Base-by-base conservation (phyloP, 2,113 vertebrate genomes). In the Chaetodon trifascialis region DNA sequence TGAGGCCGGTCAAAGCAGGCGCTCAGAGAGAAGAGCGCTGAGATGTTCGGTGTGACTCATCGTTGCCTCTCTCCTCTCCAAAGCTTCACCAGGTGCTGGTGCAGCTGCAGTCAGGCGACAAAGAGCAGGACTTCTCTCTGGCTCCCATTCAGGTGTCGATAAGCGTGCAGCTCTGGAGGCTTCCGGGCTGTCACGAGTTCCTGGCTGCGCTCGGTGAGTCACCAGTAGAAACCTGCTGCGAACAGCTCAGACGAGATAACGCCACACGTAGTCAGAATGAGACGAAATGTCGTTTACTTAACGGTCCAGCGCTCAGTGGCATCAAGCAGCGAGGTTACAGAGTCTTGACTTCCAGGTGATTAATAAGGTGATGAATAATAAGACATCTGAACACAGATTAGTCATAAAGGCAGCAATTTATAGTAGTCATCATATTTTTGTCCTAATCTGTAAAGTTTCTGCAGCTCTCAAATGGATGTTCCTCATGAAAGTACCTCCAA, bases 11-110 rank as follows among this genome's bases (percentile, higher is more conserved):
- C 38, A 34, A 10, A 30, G 36, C 44, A 36, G 54, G 7, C 55
- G 3, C 42, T 69, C 58, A 54, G 3, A 52, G 34, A 67, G 44
- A 6, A 60, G 23, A 36, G 55, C 63, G 11, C 62, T 11, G 11
- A 34, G 16, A n/a, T n/a, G n/a, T n/a, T n/a, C n/a, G n/a, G 30
- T 30, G 30, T 30, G 30, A 30, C 30, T 25, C 40, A 30, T 76
- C 54, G 4, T 42, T 2, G 9, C 63, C 51, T 65, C 40, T 67
- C 58, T 44, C 30, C 54, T 72, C 42, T 38, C 76, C 73, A 65
- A 92, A 99, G 98, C 97, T 99, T 72, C 97, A 98, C 91, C 98
- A 99, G 85, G 97, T 99, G 76, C 91, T 99, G 92, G 97, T 97
- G 71, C 97, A 99, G 87, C 93, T 98, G 83, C 98, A 98, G 91